Base-by-base conservation (phyloP, 2,113 vertebrate genomes). In the Nannobrachium achirus region DNA sequence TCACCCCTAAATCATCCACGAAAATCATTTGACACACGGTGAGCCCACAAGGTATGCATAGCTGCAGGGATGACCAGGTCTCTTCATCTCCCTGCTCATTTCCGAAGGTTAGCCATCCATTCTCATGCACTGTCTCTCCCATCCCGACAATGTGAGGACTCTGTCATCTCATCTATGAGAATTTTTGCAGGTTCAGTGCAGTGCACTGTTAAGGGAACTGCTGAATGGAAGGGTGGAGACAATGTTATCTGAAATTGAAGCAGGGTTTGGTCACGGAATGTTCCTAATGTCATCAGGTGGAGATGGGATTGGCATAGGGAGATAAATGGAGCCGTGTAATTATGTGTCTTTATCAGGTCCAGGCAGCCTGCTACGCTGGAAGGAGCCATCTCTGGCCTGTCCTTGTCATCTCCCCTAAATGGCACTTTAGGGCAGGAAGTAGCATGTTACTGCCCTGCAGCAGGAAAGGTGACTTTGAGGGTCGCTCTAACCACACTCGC, bases 241-340 rank as follows among this genome's bases (percentile, higher is more conserved):
- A 90, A 81, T 85, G 86, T 88, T 87, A 90, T 89, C 91, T 90
- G 73, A 89, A 89, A 89, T 92, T 80, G 82, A 84, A 82, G 67
- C 20, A 69, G 61, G 64, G 75, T 80, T 80, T 63, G 19, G 49
- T 70, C 77, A 71, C 15, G 57, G 75, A 76, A 71, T 75, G 63
- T 86, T 82, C 55, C 52, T 38, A 3, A 75, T 66, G 74, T 75
- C 78, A 71, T 73, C 78, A 74, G 76, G 75, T 79, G 58, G 74
- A 78, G 80, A 89, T 87, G 82, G 83, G 60, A 78, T 76, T 82
- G 79, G 85, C 75, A 72, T 74, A n/a, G 63, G 66, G 58, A 89
- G 84, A 91, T 89, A 88, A 89, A 90, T 84, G 79, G 62, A 65
- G 61, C 73, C 18, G 68, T 19, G 79, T 89, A 87, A 91, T 90